These are phyloP conservation scores for Serranus cabrilla DNA, from an alignment of 2,797 vertebrate species.

Conservation along the genomic window DNA sequence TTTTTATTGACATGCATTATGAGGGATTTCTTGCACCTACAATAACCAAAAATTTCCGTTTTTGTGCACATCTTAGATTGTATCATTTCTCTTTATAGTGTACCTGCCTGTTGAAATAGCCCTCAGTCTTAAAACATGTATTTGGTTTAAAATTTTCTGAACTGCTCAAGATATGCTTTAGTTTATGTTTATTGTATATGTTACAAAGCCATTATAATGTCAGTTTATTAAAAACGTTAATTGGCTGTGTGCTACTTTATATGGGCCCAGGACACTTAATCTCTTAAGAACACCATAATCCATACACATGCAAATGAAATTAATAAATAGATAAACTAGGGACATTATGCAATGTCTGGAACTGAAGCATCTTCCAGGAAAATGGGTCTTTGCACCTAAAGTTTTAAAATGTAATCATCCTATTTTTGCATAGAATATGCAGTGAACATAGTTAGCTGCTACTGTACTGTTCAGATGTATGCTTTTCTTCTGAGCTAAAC, in stretches of 20 bases:
- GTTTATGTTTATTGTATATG: slow-evolving; percentile 39
- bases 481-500: not conserved
- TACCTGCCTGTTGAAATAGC: slow-evolving; percentile 21
- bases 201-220: slow-evolving; percentile 23
- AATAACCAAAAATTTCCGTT: not conserved
- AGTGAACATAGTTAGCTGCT: slow-evolving; percentile 7
- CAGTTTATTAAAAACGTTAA: slow-evolving; percentile 33
- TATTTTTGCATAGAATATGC: not conserved
- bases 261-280: slow-evolving; percentile 32
- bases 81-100: slow-evolving; percentile 16
- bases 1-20: not conserved
- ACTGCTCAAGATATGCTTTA: slow-evolving; percentile 3
- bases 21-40: slow-evolving; percentile 1
- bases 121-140: slow-evolving; percentile 22
- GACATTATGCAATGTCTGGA: slow-evolving; percentile 27
- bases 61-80: slow-evolving; percentile 6
- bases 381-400: not conserved
- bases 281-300: slow-evolving; percentile 36
- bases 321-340: slow-evolving; percentile 30
- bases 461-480: not conserved
- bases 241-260: slow-evolving; percentile 28
- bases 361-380: not conserved
- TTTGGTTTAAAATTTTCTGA: slow-evolving; percentile 32
- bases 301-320: slow-evolving; percentile 23
- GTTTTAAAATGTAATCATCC: not conserved